Base-by-base conservation (phyloP, 2,888 invertebrate genomes). In the Dendrolimus houi region DNA sequence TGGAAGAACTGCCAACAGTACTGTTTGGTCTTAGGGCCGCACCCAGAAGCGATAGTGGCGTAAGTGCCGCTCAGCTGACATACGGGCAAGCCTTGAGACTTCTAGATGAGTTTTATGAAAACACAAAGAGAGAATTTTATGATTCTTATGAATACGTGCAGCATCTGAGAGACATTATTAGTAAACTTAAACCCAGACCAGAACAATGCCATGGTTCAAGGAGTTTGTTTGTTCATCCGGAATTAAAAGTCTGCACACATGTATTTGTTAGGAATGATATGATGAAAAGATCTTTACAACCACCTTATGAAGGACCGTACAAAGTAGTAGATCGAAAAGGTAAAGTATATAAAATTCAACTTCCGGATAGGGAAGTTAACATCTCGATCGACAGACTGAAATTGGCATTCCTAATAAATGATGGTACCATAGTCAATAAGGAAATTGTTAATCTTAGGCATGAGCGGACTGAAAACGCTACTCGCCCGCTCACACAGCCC, bases 1-100 rank as follows among this genome's bases (percentile, higher is more conserved):
- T 57, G 0, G 56, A 58, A 8, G 62, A 64, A 42, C 17, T 65
- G 8, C 62, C 63, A 1, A 58, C 56, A 2, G 61, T 63, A 8
- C 17, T 64, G 52, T 57, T 66, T 14, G 64, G 65, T 1, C 54
- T 66, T n/a, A 57, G 65, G 13, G 58, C 63, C 12, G 62, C 58
- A 1, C 1, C n/a, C 9, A 53, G 62, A 10, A 59, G 57, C 9
- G 66, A 63, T 52, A 63, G 10, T 0, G 60, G 59, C 10, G 54
- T 64, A 1, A 62, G 61, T 29, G 59, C 66, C 52, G 66, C 63
- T 2, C 62, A 65, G 29, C 42, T 61, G 29, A 42, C 56, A 7
- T 62, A 54, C 17, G 65, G 64, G 8, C 14, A 53, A 57, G 42
- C 57, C 0, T 13, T 64, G 14, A 52, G 62, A 41, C 54, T 66